A percentile compares a stretch with the other conserved stretches of the same genome.
phyloP scores from a whole-genome alignment of 1,140 invertebrate species.

The Neotoxoptera formosana region DNA sequence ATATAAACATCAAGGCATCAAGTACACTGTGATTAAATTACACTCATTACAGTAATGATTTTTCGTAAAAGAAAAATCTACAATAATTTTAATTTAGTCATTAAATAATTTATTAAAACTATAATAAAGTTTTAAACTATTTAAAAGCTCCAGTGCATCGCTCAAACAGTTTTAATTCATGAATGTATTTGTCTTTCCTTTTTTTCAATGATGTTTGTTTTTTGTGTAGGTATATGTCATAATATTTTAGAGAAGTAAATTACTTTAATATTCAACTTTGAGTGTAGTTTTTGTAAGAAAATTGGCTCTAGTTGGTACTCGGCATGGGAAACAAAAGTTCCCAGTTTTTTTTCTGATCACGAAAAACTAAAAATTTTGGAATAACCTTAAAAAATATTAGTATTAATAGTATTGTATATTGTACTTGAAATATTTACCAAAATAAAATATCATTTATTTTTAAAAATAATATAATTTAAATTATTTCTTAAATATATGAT shows the following conservation, averaged over 20 bases:
- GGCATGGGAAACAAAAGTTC: background rate
- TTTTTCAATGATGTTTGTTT: background rate
- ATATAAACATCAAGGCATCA: background rate
- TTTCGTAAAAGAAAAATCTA: background rate
- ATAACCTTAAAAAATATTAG: background rate
- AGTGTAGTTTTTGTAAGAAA: background rate
- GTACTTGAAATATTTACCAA: background rate
- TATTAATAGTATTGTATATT: background rate
- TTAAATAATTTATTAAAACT: background rate
- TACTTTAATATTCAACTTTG: background rate
- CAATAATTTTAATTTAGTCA: conserved; percentile 9
- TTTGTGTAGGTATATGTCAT: background rate
- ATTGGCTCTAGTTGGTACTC: background rate
- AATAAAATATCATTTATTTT: too few species aligned
- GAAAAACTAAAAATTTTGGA: background rate
- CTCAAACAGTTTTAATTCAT: background rate
- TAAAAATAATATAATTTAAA: too few species aligned
- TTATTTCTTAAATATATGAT: too few species aligned
- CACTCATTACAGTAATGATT: background rate
- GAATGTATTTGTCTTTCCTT: background rate
- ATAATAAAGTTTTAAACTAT: background rate
- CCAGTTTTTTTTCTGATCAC: background rate
- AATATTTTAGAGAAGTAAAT: background rate
- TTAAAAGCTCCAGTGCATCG: background rate
- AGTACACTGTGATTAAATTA: background rate